Evolutionary conservation across 2,888 invertebrate genomes (phyloP).

Genomic region (Synanthedon vespiformis): DNA sequence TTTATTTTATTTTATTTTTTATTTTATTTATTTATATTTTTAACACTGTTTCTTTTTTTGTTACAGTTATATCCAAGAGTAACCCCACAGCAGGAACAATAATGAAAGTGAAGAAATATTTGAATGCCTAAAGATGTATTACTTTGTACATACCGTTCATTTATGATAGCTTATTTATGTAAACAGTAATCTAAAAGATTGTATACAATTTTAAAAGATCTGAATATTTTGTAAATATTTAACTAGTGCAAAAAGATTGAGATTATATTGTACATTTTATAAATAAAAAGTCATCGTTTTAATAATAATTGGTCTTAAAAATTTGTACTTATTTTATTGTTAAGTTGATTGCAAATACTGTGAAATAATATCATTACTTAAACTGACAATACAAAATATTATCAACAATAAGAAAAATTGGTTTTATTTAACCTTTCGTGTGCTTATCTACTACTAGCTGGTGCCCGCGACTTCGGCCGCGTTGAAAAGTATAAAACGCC

Average conservation of each 20-base stretch:
- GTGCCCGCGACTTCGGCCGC: too few species aligned
- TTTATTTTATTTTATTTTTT: too few species aligned
- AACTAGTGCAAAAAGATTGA: slow-evolving; percentile 64
- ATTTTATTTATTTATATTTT: not conserved
- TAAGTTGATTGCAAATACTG: slow-evolving; percentile 63
- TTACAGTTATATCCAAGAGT: slow-evolving; percentile 75
- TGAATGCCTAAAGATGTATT: slow-evolving; percentile 29
- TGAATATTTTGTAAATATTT: slow-evolving; percentile 70
- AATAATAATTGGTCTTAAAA: slow-evolving; percentile 47
- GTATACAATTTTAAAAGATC: slow-evolving; percentile 67
- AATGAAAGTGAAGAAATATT: slow-evolving; percentile 25
- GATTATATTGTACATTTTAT: slow-evolving; percentile 71
- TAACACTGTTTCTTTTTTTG: slow-evolving; percentile 11
- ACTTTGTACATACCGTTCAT: slow-evolving; percentile 58
- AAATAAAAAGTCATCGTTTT: slow-evolving; percentile 63
- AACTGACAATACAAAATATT: slow-evolving; percentile 65
- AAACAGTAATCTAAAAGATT: slow-evolving; percentile 62
- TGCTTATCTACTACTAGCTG: too few species aligned
- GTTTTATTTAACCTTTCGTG: not conserved
- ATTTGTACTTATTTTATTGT: slow-evolving; percentile 63
- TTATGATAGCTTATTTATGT: slow-evolving; percentile 68
- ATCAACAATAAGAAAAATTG: not conserved
- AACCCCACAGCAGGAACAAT: slow-evolving; percentile 66
- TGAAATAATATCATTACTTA: slow-evolving; percentile 63
- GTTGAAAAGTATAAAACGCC: too few species aligned